Evolutionary conservation across 2,113 vertebrate genomes (phyloP).

Genomic region (Hyperoodon ampullatus): DNA sequence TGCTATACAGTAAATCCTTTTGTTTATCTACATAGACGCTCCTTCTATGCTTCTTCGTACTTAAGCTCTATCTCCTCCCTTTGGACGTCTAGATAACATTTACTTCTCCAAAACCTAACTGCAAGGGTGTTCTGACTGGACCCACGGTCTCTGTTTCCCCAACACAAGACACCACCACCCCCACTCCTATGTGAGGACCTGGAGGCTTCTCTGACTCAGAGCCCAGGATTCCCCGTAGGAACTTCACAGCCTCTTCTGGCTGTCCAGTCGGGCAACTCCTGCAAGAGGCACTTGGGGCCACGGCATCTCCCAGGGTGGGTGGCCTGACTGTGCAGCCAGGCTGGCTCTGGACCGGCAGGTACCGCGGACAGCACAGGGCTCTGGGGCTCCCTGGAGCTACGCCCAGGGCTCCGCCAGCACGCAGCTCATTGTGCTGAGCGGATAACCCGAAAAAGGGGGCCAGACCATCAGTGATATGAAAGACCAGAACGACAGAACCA

Average conservation of each 20-base stretch:
- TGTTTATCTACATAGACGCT: background rate
- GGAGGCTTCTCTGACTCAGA: background rate
- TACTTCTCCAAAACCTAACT: background rate
- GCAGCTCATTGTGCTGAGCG: background rate
- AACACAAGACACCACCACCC: too few relatives aligned
- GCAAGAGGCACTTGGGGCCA: rapidly evolving
- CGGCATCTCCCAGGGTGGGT: background rate
- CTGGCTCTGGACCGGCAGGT: background rate
- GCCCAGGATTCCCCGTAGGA: background rate
- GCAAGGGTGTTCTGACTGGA: too few relatives aligned
- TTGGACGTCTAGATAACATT: background rate
- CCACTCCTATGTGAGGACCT: background rate
- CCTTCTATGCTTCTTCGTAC: background rate
- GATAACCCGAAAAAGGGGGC: background rate
- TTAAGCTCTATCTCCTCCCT: background rate
- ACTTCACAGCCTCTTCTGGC: background rate
- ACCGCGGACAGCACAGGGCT: too few relatives aligned
- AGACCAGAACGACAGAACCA: background rate
- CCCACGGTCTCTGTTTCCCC: background rate
- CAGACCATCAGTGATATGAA: background rate
- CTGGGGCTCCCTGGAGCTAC: too few relatives aligned
- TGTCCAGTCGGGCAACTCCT: background rate
- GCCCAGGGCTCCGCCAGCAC: rapidly evolving
- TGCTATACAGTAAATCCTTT: background rate
- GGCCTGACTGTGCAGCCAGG: background rate